Conservation (phyloP, 2,888 invertebrate species). For the Idaea aversata region DNA sequence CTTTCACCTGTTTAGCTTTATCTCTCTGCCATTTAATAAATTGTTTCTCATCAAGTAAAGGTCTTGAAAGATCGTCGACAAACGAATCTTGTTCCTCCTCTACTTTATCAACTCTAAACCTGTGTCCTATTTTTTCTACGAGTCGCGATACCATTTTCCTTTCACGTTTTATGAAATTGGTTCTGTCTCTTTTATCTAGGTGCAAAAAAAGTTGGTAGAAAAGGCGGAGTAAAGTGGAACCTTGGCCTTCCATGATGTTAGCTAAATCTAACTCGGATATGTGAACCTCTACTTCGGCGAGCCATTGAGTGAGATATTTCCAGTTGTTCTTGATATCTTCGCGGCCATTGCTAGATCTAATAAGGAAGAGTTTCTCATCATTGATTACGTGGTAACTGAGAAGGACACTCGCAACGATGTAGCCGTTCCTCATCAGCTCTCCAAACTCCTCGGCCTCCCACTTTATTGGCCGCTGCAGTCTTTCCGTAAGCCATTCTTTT, state of each 20-base stretch:
- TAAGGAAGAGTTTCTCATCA: slow-evolving; percentile 73
- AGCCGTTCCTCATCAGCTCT: slow-evolving; percentile 79
- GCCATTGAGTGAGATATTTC: slow-evolving; percentile 74
- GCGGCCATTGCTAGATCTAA: slow-evolving; percentile 57
- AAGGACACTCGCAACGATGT: slow-evolving; percentile 77
- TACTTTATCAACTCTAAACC: slow-evolving; percentile 60
- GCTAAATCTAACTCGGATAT: slow-evolving; percentile 65
- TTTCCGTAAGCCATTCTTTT: slow-evolving; percentile 80
- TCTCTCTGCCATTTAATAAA: slow-evolving; percentile 81
- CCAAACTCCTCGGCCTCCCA: slow-evolving; percentile 79
- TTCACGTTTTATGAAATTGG: slow-evolving; percentile 76
- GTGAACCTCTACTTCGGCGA: slow-evolving; percentile 70
- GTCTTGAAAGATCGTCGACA: slow-evolving; percentile 64
- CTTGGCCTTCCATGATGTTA: slow-evolving; percentile 72
- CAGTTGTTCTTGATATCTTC: slow-evolving; percentile 76
- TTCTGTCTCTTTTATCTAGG: slow-evolving; percentile 79
- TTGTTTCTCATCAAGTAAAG: slow-evolving; percentile 68
- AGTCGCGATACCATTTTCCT: slow-evolving; percentile 62
- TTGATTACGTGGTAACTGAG: slow-evolving; percentile 81
- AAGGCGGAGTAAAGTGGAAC: slow-evolving; percentile 74
- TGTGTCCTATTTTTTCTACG: slow-evolving; percentile 59
- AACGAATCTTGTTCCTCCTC: slow-evolving; percentile 52
- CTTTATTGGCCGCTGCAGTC: slow-evolving; percentile 76
- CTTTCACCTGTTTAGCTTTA: slow-evolving; percentile 66
- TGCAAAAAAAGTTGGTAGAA: slow-evolving; percentile 82